Conservation (phyloP, 2,888 invertebrate species). For the Plagodis pulveraria region DNA sequence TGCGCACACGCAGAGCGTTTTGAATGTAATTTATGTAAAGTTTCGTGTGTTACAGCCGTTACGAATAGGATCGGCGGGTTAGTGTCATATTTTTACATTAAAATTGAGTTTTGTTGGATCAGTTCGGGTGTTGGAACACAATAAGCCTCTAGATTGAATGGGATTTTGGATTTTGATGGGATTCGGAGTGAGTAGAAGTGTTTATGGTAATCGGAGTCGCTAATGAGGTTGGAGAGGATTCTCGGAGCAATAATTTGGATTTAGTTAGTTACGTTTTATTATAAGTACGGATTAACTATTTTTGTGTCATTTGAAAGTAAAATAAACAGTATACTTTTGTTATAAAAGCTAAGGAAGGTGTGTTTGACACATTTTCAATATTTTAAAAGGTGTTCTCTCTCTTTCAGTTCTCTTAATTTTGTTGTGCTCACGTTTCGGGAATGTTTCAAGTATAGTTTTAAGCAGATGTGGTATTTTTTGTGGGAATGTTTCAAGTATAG, state of each 20-base stretch:
- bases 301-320: no score
- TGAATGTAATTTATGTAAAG: conserved; percentile 38
- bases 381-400: no score
- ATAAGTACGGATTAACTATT: no score
- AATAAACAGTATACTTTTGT: no score
- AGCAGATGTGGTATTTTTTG: no score
- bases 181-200: conserved; percentile 4
- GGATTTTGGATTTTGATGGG: conserved; percentile 10
- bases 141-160: conserved; percentile 11
- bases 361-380: no score
- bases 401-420: no score
- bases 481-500: no score
- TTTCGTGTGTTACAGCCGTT: conserved; percentile 30
- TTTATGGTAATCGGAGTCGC: conserved; percentile 10
- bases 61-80: conserved; percentile 27
- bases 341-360: no score
- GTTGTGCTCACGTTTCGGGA: no score
- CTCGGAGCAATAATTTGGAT: background rate
- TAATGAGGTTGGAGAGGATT: conserved; percentile 1
- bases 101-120: conserved; percentile 30
- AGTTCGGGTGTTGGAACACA: conserved; percentile 12
- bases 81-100: conserved; percentile 26
- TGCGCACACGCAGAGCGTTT: conserved; percentile 28
- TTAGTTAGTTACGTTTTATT: no score
- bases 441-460: no score